These are phyloP conservation scores for Wasmannia auropunctata DNA, from an alignment of 1,140 invertebrate genomes.

Conservation along the genomic window DNA sequence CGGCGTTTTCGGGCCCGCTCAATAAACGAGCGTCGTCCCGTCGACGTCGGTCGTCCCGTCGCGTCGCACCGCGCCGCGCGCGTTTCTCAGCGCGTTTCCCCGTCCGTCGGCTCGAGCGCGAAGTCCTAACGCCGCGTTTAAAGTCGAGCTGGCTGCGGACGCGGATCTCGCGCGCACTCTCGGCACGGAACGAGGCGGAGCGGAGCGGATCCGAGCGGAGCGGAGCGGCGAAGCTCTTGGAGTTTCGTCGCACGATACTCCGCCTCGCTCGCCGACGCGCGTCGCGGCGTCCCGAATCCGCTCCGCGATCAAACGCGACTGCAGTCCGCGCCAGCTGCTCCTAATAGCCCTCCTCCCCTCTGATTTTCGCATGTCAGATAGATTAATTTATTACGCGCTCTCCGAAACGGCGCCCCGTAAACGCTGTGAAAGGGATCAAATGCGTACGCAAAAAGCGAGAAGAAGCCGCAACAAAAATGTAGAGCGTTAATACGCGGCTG, in stretches of 20 bases:
- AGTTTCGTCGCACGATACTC: slow-evolving; percentile 31
- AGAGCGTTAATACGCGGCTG: not conserved
- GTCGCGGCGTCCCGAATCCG: not conserved
- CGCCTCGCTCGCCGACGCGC: not conserved
- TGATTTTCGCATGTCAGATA: not conserved
- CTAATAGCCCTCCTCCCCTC: not conserved
- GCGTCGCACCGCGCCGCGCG: not conserved
- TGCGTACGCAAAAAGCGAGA: not conserved
- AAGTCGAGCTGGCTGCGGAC: no score
- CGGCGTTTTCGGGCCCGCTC: slow-evolving; percentile 59
- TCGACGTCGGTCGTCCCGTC: not conserved
- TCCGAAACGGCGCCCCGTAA: not conserved
- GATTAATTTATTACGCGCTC: not conserved
- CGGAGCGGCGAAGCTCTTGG: not conserved
- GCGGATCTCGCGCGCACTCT: no score
- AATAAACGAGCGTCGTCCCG: slow-evolving; percentile 57
- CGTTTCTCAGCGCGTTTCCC: not conserved
- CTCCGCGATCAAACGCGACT: not conserved
- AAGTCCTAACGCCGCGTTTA: not conserved
- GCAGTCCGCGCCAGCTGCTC: not conserved
- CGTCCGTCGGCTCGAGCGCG: not conserved
- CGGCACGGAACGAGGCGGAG: not conserved
- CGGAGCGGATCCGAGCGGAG: not conserved
- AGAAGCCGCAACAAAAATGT: not conserved
- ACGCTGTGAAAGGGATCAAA: no score